Percentiles rank a stretch among this genome's conserved stretches.
Evolutionary conservation across 2,113 vertebrate species (phyloP).

Genomic region (Toxostoma redivivum): DNA sequence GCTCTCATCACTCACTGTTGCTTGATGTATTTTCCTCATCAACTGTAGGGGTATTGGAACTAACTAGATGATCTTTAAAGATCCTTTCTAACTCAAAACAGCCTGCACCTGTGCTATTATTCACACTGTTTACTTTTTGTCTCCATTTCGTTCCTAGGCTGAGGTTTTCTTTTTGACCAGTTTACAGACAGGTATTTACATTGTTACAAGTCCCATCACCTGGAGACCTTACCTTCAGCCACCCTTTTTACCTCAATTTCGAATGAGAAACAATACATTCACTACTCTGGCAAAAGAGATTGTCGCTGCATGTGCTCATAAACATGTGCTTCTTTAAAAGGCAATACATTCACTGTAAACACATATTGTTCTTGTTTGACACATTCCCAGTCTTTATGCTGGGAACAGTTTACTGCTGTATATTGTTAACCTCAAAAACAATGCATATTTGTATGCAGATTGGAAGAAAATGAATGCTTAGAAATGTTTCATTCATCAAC

Average conservation of each 20-base stretch:
- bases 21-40: background rate
- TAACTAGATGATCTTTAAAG: background rate
- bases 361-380: background rate
- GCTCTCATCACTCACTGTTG: rapidly evolving
- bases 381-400: background rate
- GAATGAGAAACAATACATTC: background rate
- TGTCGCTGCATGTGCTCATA: background rate
- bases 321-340: background rate
- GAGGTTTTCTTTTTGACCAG: background rate
- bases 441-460: background rate
- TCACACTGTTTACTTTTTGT: background rate
- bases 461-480: background rate
- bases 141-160: background rate
- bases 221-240: background rate
- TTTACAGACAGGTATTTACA: background rate
- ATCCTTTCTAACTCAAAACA: background rate
- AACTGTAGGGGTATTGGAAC: rapidly evolving
- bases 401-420: background rate
- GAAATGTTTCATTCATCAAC: background rate
- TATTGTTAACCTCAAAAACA: background rate
- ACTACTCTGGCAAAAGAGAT: background rate
- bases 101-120: background rate
- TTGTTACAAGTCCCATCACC: background rate
- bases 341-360: background rate
- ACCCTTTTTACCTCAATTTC: background rate